Evolutionary conservation across 2,888 invertebrate genomes (phyloP).

Genomic region (Ischnura elegans): DNA sequence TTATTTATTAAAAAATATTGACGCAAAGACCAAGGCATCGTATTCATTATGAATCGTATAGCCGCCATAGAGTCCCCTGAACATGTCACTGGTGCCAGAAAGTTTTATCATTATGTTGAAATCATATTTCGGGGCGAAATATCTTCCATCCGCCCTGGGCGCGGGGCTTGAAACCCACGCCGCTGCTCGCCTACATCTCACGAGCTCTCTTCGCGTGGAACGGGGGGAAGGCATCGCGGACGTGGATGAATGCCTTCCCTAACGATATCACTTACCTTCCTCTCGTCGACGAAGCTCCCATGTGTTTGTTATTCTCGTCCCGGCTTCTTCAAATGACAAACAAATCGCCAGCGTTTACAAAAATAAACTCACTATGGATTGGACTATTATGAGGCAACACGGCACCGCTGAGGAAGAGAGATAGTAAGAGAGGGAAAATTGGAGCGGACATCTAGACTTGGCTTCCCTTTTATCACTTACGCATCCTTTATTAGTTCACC

Average conservation of each 20-base stretch:
- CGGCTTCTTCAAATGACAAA: conserved; percentile 39
- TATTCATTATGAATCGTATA: too few species aligned
- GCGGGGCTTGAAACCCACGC: too few species aligned
- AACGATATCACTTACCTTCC: conserved; percentile 39
- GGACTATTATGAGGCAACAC: conserved; percentile 31
- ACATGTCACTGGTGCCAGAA: too few species aligned
- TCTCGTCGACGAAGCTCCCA: not conserved
- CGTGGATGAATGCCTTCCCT: conserved; percentile 4
- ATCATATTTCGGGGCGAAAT: too few species aligned
- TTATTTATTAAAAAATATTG: too few species aligned
- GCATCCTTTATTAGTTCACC: not conserved
- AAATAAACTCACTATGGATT: conserved; percentile 9
- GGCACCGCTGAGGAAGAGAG: not conserved
- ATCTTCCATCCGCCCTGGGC: too few species aligned
- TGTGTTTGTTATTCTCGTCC: conserved; percentile 58
- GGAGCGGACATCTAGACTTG: not conserved
- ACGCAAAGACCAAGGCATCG: too few species aligned
- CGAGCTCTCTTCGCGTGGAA: not conserved
- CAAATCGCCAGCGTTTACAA: conserved; percentile 36
- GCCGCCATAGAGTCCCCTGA: too few species aligned
- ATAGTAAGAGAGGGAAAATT: not conserved
- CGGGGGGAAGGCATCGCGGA: not conserved
- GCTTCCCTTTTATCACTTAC: conserved; percentile 6
- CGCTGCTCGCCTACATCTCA: too few species aligned
- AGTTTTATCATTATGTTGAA: too few species aligned